phyloP scores from a whole-genome alignment of 2,113 vertebrate genomes.

The Cariama cristata region DNA sequence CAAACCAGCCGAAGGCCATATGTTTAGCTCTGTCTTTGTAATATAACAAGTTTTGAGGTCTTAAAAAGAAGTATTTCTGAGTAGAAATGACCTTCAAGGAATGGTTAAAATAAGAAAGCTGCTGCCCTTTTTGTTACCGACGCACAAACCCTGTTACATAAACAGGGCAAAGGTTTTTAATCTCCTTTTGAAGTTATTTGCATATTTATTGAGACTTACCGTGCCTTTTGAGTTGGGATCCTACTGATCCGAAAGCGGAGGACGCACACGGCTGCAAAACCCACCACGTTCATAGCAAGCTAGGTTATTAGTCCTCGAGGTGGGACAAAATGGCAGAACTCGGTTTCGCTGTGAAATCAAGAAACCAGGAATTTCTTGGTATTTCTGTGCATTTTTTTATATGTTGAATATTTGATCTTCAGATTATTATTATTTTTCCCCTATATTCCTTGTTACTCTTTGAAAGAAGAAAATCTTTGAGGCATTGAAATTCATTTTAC shows the following conservation, averaged over 20 bases:
- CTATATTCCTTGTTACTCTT: neutral
- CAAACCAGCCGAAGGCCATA: conserved; percentile 19
- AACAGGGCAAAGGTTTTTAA: conserved; percentile 1
- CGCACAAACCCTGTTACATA: neutral
- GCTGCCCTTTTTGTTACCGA: accelerated
- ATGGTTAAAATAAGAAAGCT: neutral
- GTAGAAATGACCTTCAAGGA: conserved; percentile 29
- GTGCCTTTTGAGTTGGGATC: neutral
- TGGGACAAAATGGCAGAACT: neutral
- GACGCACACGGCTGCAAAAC: neutral
- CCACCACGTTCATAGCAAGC: neutral
- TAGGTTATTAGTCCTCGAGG: neutral
- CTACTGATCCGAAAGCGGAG: neutral
- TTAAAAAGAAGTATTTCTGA: neutral
- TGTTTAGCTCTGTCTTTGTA: conserved; percentile 26
- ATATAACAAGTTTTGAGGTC: neutral
- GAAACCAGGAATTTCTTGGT: neutral
- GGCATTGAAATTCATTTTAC: neutral
- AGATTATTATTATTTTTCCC: neutral
- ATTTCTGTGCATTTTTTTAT: neutral
- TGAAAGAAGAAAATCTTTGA: neutral
- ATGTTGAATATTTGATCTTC: neutral
- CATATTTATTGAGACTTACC: neutral
- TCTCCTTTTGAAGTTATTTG: conserved; percentile 17
- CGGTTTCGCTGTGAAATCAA: neutral